These are phyloP conservation scores for Hypotaenidia okinawae DNA, from an alignment of 2,797 vertebrate species.

Conservation along the genomic window DNA sequence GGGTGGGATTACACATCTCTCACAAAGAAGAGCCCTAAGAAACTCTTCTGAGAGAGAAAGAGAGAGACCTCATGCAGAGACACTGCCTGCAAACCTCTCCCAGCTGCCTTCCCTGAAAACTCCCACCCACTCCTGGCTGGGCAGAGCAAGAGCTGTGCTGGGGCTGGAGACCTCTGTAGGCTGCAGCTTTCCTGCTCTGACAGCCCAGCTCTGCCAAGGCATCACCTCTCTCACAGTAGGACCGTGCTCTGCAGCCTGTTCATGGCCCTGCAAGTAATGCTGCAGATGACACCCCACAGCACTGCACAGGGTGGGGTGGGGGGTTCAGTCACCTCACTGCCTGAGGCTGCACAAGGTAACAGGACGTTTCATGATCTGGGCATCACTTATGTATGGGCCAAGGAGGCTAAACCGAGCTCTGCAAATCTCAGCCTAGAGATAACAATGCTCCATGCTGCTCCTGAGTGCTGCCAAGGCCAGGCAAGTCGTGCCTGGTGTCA, in stretches of 20 bases:
- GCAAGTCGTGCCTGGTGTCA: not conserved
- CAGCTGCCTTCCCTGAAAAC: not conserved
- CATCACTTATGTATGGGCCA: not conserved
- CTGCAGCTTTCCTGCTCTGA: not conserved
- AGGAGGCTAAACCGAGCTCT: not conserved
- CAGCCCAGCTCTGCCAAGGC: not conserved
- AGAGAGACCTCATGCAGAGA: not conserved
- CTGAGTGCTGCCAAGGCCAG: not conserved
- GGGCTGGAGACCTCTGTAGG: not conserved
- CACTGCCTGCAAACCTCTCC: not conserved
- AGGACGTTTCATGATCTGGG: not conserved
- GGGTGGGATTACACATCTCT: not conserved
- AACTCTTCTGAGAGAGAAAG: not conserved
- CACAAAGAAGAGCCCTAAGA: not conserved
- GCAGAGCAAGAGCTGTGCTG: fast-evolving
- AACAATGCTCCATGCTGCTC: not conserved
- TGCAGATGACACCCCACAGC: not conserved
- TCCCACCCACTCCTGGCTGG: not conserved
- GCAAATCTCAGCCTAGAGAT: not conserved
- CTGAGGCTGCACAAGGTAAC: not conserved
- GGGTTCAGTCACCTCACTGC: not conserved
- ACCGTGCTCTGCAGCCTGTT: not conserved
- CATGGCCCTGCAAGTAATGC: fast-evolving
- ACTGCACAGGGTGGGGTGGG: not conserved
- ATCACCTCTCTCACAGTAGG: not conserved